Base-by-base conservation (phyloP, 2,113 vertebrate genomes). In the human region DNA sequence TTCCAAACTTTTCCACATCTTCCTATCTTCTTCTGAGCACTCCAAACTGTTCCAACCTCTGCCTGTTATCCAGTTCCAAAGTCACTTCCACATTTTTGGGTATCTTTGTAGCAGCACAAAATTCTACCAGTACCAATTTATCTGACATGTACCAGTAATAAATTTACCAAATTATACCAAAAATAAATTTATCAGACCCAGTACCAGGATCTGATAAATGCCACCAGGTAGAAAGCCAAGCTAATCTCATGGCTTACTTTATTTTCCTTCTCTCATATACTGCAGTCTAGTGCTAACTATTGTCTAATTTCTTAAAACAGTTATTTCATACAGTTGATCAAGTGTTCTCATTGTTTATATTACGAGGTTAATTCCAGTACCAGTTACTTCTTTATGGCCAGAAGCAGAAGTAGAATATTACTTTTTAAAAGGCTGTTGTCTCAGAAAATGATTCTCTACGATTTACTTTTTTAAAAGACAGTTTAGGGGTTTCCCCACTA, bases 251-350 rank as follows among this genome's bases (percentile, higher is more conserved):
- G 38, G 70, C 61, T 91, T 43, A 80, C 13, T 86, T 68, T 59
- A 32, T 80, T 72, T 79, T 61, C 23, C 8, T 85, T 84, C n/a
- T 16, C 4, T 45, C 30, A 81, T 17, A 73, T 40, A 48, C 23
- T 48, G 73, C 9, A 38, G 27, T 66, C 16, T 89, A 30, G 12
- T 45, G 8, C 20, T 45, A 82, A 57, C 59, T 94, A 8, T 48
- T 94, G 83, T 92, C 70, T 80, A 52, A 72, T 45, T 84, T 78
- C 59, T 94, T 83, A 80, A 57, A 85, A 92, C 6, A 84, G 9
- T 48, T 84, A 25, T 91, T 59, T 88, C 2, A 50, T 57, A 86
- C 4, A 86, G 30, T 45, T 88, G 38, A 73, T 86, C 76, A 92
- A 88, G 10, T 48, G 66, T 40, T 89, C 45, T 72, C 38, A 1